phyloP scores from a whole-genome alignment of 1,140 invertebrate genomes.

The Onthophagus taurus region DNA sequence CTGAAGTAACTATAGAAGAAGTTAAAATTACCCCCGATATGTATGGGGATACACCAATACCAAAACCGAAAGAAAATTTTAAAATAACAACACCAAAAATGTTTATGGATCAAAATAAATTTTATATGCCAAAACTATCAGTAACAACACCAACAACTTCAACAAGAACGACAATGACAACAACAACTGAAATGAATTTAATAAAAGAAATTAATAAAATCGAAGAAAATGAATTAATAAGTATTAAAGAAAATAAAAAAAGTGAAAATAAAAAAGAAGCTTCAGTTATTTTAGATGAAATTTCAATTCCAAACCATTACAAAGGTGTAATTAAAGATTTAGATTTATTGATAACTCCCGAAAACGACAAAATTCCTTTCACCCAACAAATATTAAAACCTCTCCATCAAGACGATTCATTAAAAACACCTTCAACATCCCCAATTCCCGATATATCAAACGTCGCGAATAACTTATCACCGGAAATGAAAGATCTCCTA shows the following conservation, averaged over 20 bases:
- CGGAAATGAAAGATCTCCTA: slow-evolving; percentile 39
- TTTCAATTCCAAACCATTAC: slow-evolving; percentile 25
- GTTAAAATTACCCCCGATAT: too few species aligned
- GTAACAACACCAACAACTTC: background rate
- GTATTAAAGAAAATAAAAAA: too few species aligned
- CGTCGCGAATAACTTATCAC: slow-evolving; percentile 35
- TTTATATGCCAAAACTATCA: too few species aligned
- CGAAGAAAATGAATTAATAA: too few species aligned
- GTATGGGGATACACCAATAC: too few species aligned
- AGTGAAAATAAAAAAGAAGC: too few species aligned
- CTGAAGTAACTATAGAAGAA: too few species aligned
- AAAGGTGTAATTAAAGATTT: slow-evolving; percentile 21
- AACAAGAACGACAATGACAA: background rate
- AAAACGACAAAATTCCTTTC: background rate
- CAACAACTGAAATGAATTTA: background rate
- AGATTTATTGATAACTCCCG: slow-evolving; percentile 10
- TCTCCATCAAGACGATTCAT: background rate
- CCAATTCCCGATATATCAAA: slow-evolving; percentile 28
- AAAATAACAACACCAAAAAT: too few species aligned
- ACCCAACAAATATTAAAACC: slow-evolving; percentile 1
- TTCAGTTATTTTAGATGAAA: slow-evolving; percentile 18
- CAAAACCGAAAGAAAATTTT: too few species aligned
- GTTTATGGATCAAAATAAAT: too few species aligned
- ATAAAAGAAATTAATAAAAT: background rate
- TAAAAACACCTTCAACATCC: slow-evolving; percentile 10